A percentile compares a stretch with the other conserved stretches of the same genome.
Evolutionary conservation across 1,140 invertebrate genomes (phyloP).

Genomic region (Pachypeltis micranthus): DNA sequence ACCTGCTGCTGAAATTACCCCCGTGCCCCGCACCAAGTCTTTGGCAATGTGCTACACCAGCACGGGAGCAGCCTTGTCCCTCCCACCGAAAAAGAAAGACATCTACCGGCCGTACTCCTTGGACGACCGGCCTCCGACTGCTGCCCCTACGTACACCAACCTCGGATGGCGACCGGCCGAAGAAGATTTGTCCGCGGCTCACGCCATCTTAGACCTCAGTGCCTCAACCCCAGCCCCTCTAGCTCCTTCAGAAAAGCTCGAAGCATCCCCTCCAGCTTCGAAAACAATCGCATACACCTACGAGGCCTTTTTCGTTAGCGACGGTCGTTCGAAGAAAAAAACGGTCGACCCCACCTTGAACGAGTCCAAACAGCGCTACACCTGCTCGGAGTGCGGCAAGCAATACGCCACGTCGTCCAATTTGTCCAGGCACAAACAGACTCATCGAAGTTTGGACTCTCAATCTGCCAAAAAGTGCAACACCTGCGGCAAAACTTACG

Average conservation of each 20-base stretch:
- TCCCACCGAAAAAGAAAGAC: slow-evolving; percentile 78
- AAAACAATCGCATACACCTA: slow-evolving; percentile 80
- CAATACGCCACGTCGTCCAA: slow-evolving; percentile 94
- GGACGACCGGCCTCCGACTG: slow-evolving; percentile 47
- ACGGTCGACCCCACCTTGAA: slow-evolving; percentile 23
- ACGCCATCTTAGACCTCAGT: slow-evolving; percentile 74
- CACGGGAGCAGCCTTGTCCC: slow-evolving; percentile 61
- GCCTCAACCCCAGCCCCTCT: slow-evolving; percentile 58
- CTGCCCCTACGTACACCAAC: slow-evolving; percentile 18
- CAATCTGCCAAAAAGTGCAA: slow-evolving; percentile 85
- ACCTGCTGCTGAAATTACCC: slow-evolving; percentile 34
- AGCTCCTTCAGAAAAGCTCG: slow-evolving; percentile 14
- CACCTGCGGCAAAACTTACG: slow-evolving; percentile 90
- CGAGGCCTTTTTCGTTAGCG: slow-evolving; percentile 89
- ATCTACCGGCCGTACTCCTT: slow-evolving; percentile 75
- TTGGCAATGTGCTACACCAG: slow-evolving; percentile 69
- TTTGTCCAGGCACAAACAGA: slow-evolving; percentile 84
- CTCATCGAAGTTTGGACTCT: slow-evolving; percentile 85
- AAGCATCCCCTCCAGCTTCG: slow-evolving; percentile 34
- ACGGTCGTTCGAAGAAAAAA: slow-evolving; percentile 69
- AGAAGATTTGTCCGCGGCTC: slow-evolving; percentile 69
- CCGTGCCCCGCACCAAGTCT: slow-evolving; percentile 37
- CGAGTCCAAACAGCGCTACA: slow-evolving; percentile 45
- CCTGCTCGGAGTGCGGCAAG: slow-evolving; percentile 92
- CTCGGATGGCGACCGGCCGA: slow-evolving; percentile 32